These are phyloP conservation scores for Peromyscus eremicus DNA, from an alignment of 2,797 vertebrate genomes.

Conservation along the genomic window DNA sequence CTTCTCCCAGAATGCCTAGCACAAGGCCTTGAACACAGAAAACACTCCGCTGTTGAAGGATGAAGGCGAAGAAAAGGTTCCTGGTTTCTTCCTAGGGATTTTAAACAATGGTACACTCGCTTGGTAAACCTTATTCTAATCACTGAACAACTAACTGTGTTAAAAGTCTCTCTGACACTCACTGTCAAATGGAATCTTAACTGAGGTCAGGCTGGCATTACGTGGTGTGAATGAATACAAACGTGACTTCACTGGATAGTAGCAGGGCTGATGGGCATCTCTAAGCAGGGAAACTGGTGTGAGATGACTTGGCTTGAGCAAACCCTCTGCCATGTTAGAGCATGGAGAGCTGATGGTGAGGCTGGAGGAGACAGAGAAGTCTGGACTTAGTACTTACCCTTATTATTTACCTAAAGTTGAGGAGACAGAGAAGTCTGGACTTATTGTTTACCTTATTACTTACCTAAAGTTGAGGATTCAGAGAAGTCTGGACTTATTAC, in stretches of 20 bases:
- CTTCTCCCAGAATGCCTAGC: conserved; percentile 34
- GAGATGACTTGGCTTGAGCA: not conserved
- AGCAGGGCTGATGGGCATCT: not conserved
- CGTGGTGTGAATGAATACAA: not conserved
- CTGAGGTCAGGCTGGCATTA: not conserved
- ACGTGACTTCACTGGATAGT: not conserved
- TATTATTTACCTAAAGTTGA: no score
- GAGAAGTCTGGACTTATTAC: not conserved
- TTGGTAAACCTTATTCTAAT: conserved; percentile 46
- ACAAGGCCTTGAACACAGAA: not conserved
- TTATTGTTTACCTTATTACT: no score
- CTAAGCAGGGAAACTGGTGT: not conserved
- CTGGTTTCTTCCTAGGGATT: conserved; percentile 16
- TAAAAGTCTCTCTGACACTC: conserved; percentile 8
- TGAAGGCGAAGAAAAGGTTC: conserved; percentile 31
- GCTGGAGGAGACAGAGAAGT: not conserved
- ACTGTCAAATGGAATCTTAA: conserved; percentile 19
- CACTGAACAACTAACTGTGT: conserved; percentile 25
- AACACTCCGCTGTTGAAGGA: not conserved
- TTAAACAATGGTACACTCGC: conserved; percentile 12
- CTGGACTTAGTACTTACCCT: no score
- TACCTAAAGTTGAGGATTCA: not conserved
- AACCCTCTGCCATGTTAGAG: not conserved
- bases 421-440: no score
- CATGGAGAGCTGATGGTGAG: not conserved